phyloP scores from a whole-genome alignment of 2,113 vertebrate species.

The Malurus cyaneus region DNA sequence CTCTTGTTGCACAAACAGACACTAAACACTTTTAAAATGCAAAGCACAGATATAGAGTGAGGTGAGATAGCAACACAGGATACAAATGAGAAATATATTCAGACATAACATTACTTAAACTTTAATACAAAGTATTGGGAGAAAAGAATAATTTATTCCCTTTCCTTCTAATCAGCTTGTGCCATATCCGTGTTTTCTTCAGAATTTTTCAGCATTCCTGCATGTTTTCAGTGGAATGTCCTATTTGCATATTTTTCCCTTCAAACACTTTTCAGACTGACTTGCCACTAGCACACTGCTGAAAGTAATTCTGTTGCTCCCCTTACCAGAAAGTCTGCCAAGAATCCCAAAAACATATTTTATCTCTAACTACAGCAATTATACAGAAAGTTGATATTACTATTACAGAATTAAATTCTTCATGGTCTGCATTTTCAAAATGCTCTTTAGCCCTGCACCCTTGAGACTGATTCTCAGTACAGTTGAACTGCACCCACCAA shows the following conservation, averaged over 20 bases:
- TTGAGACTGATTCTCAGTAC: neutral
- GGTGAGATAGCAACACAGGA: neutral
- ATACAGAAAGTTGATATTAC: neutral
- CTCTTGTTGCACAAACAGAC: neutral
- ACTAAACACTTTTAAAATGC: neutral
- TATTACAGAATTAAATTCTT: neutral
- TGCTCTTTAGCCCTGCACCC: neutral
- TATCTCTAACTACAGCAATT: neutral
- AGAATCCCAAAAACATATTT: slow-evolving; percentile 13
- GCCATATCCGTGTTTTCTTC: neutral
- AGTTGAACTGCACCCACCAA: neutral
- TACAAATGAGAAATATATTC: neutral
- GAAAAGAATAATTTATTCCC: neutral
- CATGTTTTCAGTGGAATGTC: neutral
- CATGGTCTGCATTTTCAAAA: neutral
- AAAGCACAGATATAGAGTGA: neutral
- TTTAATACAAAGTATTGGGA: neutral
- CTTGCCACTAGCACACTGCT: neutral
- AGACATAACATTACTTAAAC: neutral
- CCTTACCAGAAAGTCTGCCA: neutral
- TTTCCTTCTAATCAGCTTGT: neutral
- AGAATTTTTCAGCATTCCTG: accelerated
- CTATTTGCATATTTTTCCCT: neutral
- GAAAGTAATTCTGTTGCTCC: neutral
- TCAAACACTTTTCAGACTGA: neutral